These are phyloP conservation scores for Drymodes brunneopygia DNA, from an alignment of 2,113 vertebrate species.

Conservation along the genomic window DNA sequence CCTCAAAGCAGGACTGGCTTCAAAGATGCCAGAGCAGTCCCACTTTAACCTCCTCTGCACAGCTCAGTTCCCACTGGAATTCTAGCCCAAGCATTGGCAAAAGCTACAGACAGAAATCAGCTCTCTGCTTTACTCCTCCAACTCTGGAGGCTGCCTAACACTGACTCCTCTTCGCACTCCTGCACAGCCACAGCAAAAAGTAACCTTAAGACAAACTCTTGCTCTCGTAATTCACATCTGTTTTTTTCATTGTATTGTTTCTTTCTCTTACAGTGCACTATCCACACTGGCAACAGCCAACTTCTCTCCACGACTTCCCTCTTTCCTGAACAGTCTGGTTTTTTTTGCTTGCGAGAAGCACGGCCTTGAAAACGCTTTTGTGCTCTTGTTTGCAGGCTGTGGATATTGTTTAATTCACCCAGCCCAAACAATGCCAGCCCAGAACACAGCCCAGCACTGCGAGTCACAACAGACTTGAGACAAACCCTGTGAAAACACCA, in stretches of 20 bases:
- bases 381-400: not conserved
- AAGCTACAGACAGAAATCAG: not conserved
- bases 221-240: not conserved
- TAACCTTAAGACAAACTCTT: not conserved
- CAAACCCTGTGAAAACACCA: not conserved
- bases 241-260: not conserved
- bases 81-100: not conserved
- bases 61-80: not conserved
- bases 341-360: not conserved
- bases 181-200: not conserved
- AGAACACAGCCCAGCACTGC: constrained; percentile 6
- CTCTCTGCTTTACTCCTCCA: not conserved
- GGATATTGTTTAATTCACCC: not conserved
- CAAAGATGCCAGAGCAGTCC: not conserved
- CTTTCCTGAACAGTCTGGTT: not conserved
- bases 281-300: not conserved
- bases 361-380: not conserved
- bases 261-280: not conserved
- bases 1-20: not conserved
- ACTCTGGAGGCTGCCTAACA: not conserved
- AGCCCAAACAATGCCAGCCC: not conserved
- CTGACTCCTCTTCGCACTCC: not conserved
- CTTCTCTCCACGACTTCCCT: not conserved
- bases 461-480: not conserved
- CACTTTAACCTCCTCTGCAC: not conserved